phyloP scores from a whole-genome alignment of 2,888 invertebrate species.

The Ophraella communa region DNA sequence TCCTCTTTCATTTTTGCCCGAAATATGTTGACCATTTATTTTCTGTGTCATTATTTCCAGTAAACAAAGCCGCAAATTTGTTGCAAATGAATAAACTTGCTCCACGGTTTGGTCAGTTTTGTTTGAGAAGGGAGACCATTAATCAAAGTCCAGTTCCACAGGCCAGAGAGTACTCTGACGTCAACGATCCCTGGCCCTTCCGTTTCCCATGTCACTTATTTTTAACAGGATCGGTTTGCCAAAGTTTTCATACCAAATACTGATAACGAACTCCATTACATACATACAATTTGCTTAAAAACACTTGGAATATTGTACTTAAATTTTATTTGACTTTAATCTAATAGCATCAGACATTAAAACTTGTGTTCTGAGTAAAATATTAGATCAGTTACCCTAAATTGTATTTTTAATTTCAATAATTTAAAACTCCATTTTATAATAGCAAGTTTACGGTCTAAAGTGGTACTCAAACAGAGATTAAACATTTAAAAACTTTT shows the following conservation, averaged over 20 bases:
- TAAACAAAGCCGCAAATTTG: conserved; percentile 25
- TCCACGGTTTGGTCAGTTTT: conserved; percentile 40
- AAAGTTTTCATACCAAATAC: neutral
- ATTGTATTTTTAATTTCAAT: no score
- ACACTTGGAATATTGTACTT: no score
- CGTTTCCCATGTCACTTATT: neutral
- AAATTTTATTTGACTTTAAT: no score
- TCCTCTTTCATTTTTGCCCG: neutral
- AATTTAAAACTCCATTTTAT: no score
- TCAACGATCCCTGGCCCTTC: neutral
- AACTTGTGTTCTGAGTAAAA: no score
- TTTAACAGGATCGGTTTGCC: neutral
- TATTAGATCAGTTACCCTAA: no score
- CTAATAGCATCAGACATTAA: no score
- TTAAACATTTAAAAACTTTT: no score
- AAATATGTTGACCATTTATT: conserved; percentile 15
- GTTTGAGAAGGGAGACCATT: conserved; percentile 38
- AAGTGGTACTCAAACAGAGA: no score
- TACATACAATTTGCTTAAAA: no score
- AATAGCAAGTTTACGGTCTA: no score
- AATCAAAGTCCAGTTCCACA: conserved; percentile 34
- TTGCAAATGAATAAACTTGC: conserved; percentile 23
- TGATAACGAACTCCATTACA: no score
- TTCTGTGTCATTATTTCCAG: conserved; percentile 16
- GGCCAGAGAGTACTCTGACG: conserved; percentile 5